Evolutionary conservation across 2,797 vertebrate species (phyloP).

Genomic region (Danio tinwini): DNA sequence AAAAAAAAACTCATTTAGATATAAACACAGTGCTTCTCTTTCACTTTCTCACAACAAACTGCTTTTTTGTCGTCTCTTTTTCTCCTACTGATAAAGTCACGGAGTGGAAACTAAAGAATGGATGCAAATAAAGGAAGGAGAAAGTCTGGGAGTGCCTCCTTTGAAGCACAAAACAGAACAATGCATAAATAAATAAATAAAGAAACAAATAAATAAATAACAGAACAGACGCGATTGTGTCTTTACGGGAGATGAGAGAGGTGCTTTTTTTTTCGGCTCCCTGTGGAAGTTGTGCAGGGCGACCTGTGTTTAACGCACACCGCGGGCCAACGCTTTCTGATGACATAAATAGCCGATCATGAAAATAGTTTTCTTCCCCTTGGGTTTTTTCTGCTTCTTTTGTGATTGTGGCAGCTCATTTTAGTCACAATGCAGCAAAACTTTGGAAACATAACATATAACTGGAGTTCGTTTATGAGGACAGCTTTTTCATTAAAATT

Average conservation of each 20-base stretch:
- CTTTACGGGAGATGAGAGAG: slow-evolving; percentile 52
- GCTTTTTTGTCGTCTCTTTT: slow-evolving; percentile 57
- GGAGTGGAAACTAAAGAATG: slow-evolving; percentile 55
- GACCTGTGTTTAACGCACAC: slow-evolving; percentile 42
- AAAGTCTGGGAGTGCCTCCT: slow-evolving; percentile 48
- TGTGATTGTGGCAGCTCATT: slow-evolving; percentile 67
- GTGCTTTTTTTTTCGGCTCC: slow-evolving; percentile 23
- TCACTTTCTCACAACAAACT: slow-evolving; percentile 44
- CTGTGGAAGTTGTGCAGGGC: slow-evolving; percentile 15
- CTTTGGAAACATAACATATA: slow-evolving; percentile 28
- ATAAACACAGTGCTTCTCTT: slow-evolving; percentile 60
- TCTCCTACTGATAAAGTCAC: slow-evolving; percentile 63
- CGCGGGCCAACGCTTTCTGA: slow-evolving; percentile 39
- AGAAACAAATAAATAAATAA: slow-evolving; percentile 53
- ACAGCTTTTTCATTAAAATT: slow-evolving; percentile 12
- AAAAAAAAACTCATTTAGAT: slow-evolving; percentile 63
- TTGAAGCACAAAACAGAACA: slow-evolving; percentile 59
- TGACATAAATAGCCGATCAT: slow-evolving; percentile 49
- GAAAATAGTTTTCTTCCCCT: slow-evolving; percentile 12
- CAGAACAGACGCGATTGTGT: slow-evolving; percentile 37
- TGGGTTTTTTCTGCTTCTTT: slow-evolving; percentile 64
- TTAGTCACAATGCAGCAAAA: slow-evolving; percentile 32
- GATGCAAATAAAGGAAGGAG: slow-evolving; percentile 47
- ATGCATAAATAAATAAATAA: slow-evolving; percentile 59
- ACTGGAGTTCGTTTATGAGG: neutral